phyloP scores from a whole-genome alignment of 2,113 vertebrate genomes.

The Prietella phreatophila region DNA sequence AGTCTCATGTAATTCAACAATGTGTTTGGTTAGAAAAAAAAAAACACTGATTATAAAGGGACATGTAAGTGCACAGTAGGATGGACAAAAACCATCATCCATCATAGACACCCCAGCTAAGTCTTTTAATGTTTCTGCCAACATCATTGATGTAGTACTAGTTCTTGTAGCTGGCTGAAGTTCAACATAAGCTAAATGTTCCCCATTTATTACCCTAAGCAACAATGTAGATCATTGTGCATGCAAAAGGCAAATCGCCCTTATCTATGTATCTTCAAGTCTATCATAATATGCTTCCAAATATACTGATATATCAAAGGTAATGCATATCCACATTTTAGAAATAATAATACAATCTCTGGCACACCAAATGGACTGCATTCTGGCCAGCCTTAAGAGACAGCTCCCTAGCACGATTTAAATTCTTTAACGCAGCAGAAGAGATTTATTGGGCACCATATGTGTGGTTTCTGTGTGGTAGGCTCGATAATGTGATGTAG shows the following conservation, averaged over 20 bases:
- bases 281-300: neutral
- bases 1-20: conserved; percentile 17
- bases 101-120: conserved; percentile 20
- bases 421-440: conserved; percentile 59
- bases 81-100: conserved; percentile 9
- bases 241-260: neutral
- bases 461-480: conserved; percentile 38
- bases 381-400: conserved; percentile 65
- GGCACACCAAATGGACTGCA: conserved; percentile 58
- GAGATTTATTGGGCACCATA: conserved; percentile 63
- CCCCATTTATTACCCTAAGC: neutral
- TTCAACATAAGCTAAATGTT: conserved; percentile 9
- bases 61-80: conserved; percentile 12
- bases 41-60: conserved; percentile 15
- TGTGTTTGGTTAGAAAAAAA: conserved; percentile 21
- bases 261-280: neutral
- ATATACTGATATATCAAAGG: neutral
- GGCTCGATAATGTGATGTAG: conserved; percentile 37
- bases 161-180: conserved; percentile 5
- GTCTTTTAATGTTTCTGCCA: neutral
- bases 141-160: neutral
- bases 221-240: neutral
- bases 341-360: conserved; percentile 45
- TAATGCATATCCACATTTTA: conserved; percentile 51
- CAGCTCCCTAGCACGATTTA: conserved; percentile 63